Evolutionary conservation across 2,888 invertebrate genomes (phyloP), one percentile per base, ranked within the genome.

Genomic region (Caenorhabditis angaria): DNA sequence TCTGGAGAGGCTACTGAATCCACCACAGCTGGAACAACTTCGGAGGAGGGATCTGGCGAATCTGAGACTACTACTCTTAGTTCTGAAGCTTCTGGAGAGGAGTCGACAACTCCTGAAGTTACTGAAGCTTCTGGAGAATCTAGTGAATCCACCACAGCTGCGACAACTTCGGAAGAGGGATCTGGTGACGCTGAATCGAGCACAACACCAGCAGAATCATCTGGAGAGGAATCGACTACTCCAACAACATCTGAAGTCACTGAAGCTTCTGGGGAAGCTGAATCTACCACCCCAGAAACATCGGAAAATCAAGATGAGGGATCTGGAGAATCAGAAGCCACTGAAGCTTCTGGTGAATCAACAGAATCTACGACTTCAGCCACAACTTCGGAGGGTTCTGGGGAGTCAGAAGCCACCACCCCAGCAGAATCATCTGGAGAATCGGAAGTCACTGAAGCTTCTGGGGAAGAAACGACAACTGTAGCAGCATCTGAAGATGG

Each of bases 181-280:
- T 63, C 63, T 29, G 62, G 41, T 32, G 65, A 57, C 32, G 60
- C 54, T 35, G 27, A 62, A 18, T 54, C 59, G 28, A 14, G n/a
- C n/a, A n/a, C n/a, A n/a, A n/a, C n/a, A n/a, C n/a, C n/a, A n/a
- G n/a, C n/a, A n/a, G 41, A 18, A 68, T 57, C 18, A 57, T 68
- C 50, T 41, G 48, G 2, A 65, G 35, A 28, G 27, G 61, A 28
- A 59, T 24, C 20, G 56, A 59, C 51, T 54, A 58, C 47, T 32
- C 48, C 8, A 28, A 6, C 8, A 57, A 25, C 20, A 18, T 67
- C 67, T 8, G 61, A 61, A n/a, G 69, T 67, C 14, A 65, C 64
- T 18, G 63, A 67, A 48, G 35, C 27, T 20, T 57, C 58, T 28
- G 68, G 63, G n/a, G 68, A 68, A 47, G 63, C 60, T 55, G 55